Evolutionary conservation across 2,888 invertebrate genomes (phyloP), one percentile per base, ranked within the genome.

Genomic region (Acanthacorydalis orientalis): DNA sequence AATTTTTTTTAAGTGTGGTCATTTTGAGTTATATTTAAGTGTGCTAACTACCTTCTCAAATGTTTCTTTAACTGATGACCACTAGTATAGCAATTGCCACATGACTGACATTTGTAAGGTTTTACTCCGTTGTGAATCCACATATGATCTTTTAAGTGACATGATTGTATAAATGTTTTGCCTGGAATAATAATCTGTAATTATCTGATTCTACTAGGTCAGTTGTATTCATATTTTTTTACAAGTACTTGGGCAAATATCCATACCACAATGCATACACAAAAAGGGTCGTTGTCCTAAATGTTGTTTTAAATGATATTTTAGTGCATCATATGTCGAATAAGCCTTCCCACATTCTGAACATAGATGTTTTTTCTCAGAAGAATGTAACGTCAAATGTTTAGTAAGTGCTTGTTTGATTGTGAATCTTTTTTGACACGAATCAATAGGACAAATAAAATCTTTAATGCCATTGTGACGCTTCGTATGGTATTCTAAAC

Each of bases 51-150:
- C 37, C 37, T n/a, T 37, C 37, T n/a, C 9, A 37, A 12, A 9
- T 37, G 37, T 14, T 37, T 37, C 14, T 37, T 37, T 37, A 37
- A 14, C 14, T 37, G 37, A 37, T 37, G 37, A 12, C 37, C 37
- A 37, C 37, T 37, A 7, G 37, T 37, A 37, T 43, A 31, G 23
- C 31, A 23, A 43, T 43, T 43, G 11, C 43, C 31, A 43, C 43
- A 43, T 12, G 31, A 31, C 16, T 43, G 31, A 23, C 43, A 43
- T 12, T 11, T 9, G 12, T 43, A 43, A 10, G 31, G 43, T 43
- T 43, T 43, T 43, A 31, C 31, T n/a, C 43, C 43, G 31, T n/a
- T 43, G 31, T 43, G 43, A 7, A n/a, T 23, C 43, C 16, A 23
- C 31, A 31, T 43, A 43, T 43, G 43, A 23, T n/a, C 37, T 37